These are phyloP conservation scores for Pholis gunnellus DNA, from an alignment of 2,113 vertebrate species.

Conservation along the genomic window DNA sequence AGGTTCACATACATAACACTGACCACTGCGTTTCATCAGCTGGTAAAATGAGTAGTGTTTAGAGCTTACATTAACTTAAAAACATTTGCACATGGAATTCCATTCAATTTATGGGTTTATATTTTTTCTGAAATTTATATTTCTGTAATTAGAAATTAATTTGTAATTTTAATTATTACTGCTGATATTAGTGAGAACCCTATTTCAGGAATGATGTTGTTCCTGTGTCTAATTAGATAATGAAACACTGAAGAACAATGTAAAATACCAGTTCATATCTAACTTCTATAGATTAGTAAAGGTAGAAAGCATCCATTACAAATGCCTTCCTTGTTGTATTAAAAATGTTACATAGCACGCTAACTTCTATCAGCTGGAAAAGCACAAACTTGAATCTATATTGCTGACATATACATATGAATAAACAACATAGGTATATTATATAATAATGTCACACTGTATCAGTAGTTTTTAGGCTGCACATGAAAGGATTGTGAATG, in stretches of 20 bases:
- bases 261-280: neutral
- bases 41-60: conserved; percentile 2
- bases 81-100: conserved; percentile 4
- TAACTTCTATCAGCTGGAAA: neutral
- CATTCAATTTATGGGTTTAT: conserved; percentile 19
- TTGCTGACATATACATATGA: neutral
- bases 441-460: neutral
- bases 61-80: neutral
- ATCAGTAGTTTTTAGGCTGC: neutral
- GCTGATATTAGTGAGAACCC: neutral
- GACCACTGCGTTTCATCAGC: neutral
- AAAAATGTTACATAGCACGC: neutral
- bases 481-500: neutral
- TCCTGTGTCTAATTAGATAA: neutral
- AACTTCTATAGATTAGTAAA: too few species aligned
- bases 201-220: neutral
- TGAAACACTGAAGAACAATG: neutral
- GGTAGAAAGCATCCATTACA: too few species aligned
- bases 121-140: neutral
- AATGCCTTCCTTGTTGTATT: neutral
- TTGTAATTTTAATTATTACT: neutral
- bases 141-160: neutral
- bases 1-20: neutral
- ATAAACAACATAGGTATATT: neutral
- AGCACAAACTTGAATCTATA: too few species aligned